phyloP scores from a whole-genome alignment of 2,113 vertebrate species.

The Toxotes jaculatrix region DNA sequence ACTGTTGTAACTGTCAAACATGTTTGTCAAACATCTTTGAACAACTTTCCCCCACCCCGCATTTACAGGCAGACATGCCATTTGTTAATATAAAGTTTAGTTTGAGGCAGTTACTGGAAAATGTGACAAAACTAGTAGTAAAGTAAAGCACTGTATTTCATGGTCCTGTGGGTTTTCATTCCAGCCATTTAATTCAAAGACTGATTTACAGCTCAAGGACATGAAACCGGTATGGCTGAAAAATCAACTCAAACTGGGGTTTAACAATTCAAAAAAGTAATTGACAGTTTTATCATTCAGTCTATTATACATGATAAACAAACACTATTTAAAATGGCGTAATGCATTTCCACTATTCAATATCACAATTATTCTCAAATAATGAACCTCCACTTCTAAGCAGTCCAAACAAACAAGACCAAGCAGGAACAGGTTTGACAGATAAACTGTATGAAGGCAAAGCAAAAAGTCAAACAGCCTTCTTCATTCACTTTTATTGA shows the following conservation, averaged over 20 bases:
- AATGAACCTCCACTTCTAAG: background rate
- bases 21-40: background rate
- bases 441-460: background rate
- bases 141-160: no score
- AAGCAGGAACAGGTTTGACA: constrained; percentile 44
- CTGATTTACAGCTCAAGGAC: no score
- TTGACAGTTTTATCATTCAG: background rate
- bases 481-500: constrained; percentile 73
- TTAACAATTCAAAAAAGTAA: background rate
- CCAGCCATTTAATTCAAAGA: no score
- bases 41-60: no score
- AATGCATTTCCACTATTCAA: background rate
- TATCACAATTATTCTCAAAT: background rate
- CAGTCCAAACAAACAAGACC: constrained; percentile 20
- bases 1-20: background rate
- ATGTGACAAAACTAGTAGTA: no score
- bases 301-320: background rate
- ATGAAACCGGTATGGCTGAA: background rate
- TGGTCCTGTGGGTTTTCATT: no score
- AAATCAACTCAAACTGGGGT: background rate
- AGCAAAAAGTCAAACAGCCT: constrained; percentile 32
- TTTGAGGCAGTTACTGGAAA: no score
- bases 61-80: background rate
- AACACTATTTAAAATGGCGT: background rate
- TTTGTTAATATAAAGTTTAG: no score